Percentiles rank a stretch among this genome's conserved stretches.
Evolutionary conservation across 2,797 vertebrate genomes (phyloP).

Genomic region (Erethizon dorsatum): DNA sequence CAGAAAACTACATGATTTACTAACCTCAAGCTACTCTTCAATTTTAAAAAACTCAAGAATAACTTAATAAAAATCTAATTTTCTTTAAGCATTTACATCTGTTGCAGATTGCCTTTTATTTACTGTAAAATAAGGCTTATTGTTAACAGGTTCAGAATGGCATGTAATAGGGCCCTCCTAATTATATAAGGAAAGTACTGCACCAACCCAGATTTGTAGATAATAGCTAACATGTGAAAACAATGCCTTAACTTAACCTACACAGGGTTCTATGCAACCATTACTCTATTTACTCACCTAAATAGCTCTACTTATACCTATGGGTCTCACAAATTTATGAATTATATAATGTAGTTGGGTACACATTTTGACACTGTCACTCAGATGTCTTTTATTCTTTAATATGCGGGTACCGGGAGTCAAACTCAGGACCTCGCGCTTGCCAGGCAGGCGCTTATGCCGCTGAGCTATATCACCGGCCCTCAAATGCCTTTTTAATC

Average conservation of each 20-base stretch:
- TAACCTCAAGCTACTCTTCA: slow-evolving; percentile 35
- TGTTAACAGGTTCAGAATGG: slow-evolving; percentile 26
- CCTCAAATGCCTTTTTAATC: slow-evolving; percentile 33
- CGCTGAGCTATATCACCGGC: no score
- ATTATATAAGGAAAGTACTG: slow-evolving; percentile 44
- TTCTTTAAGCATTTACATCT: slow-evolving; percentile 47
- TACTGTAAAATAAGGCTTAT: background rate
- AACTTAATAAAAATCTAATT: slow-evolving; percentile 24
- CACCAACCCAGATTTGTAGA: background rate
- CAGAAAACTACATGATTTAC: background rate
- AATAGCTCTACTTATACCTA: background rate
- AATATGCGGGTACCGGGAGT: no score
- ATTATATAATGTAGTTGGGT: slow-evolving; percentile 26
- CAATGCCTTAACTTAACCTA: slow-evolving; percentile 8
- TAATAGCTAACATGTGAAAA: slow-evolving; percentile 60
- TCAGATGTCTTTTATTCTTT: background rate
- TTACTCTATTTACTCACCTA: background rate
- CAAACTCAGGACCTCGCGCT: no score
- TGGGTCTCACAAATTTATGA: background rate
- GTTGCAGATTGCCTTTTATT: slow-evolving; percentile 54
- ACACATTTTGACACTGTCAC: slow-evolving; percentile 3
- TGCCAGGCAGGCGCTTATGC: no score
- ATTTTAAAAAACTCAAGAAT: slow-evolving; percentile 24
- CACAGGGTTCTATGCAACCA: background rate
- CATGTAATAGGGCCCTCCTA: background rate